phyloP scores from a whole-genome alignment of 2,888 invertebrate species.

The Ophion slaviceki region DNA sequence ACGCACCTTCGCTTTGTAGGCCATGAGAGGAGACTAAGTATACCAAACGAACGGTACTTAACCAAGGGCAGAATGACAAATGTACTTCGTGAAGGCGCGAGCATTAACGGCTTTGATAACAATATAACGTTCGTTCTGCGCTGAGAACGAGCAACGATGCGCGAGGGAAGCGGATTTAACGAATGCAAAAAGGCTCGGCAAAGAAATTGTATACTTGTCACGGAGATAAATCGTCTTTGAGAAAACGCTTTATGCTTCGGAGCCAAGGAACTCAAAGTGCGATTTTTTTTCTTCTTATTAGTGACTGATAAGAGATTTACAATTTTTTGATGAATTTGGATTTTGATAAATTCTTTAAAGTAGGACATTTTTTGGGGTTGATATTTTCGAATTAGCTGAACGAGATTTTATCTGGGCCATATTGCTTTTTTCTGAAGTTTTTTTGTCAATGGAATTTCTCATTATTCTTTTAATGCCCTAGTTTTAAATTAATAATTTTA shows the following conservation, averaged over 20 bases:
- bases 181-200: slow-evolving; percentile 9
- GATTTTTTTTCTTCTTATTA: not conserved
- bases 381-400: no score
- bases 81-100: slow-evolving; percentile 61
- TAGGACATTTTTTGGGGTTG: no score
- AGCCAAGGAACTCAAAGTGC: not conserved
- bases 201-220: slow-evolving; percentile 18
- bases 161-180: slow-evolving; percentile 7
- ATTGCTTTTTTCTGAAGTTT: no score
- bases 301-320: not conserved
- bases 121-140: slow-evolving; percentile 23
- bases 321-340: not conserved
- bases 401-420: no score
- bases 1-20: slow-evolving; percentile 55
- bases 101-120: slow-evolving; percentile 45
- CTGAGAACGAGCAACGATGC: not conserved
- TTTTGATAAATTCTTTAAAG: no score
- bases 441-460: no score
- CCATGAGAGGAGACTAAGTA: slow-evolving; percentile 46
- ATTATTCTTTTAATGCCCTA: no score
- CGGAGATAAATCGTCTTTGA: slow-evolving; percentile 16
- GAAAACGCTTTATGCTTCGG: not conserved
- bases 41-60: slow-evolving; percentile 46
- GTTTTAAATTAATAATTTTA: no score
- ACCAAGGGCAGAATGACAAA: slow-evolving; percentile 69